A percentile compares a stretch with the other conserved stretches of the same genome.
These are phyloP conservation scores for Adelosebastes latens DNA, from an alignment of 2,797 vertebrate species.

Conservation along the genomic window DNA sequence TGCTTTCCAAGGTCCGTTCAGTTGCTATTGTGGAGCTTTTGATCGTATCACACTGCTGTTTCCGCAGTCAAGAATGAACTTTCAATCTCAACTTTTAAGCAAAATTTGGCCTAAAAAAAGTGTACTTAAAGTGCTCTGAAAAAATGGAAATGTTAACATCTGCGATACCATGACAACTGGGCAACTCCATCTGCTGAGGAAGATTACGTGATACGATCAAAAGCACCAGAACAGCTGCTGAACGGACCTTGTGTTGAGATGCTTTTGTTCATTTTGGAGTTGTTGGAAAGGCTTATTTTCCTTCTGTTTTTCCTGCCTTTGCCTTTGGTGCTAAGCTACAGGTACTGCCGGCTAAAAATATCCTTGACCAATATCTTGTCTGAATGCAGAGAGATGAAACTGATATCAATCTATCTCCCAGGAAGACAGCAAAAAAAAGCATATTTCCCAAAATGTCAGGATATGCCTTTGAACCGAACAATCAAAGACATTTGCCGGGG, in stretches of 20 bases:
- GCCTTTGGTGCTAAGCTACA: not conserved
- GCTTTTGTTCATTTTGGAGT: not conserved
- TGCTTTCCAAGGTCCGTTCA: not conserved
- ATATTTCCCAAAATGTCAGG: slow-evolving; percentile 53
- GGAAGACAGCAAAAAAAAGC: slow-evolving; percentile 7
- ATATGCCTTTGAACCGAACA: slow-evolving; percentile 46
- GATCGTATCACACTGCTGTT: not conserved
- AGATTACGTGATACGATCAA: not conserved
- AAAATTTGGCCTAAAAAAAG: not conserved
- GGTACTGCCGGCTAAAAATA: slow-evolving; percentile 13
- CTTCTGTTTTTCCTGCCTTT: not conserved
- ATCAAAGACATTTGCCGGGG: slow-evolving; percentile 41
- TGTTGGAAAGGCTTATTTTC: not conserved
- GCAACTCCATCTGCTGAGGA: not conserved
- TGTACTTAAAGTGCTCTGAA: not conserved
- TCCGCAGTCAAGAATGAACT: not conserved
- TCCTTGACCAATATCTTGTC: slow-evolving; percentile 17
- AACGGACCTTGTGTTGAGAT: not conserved
- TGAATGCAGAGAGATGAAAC: slow-evolving; percentile 41
- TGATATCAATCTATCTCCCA: slow-evolving; percentile 28
- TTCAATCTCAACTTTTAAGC: not conserved
- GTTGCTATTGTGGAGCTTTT: not conserved
- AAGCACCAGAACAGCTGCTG: not conserved
- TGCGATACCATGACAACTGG: not conserved
- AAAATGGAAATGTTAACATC: not conserved